phyloP scores from a whole-genome alignment of 2,888 invertebrate genomes.

The Charanyca ferruginea region DNA sequence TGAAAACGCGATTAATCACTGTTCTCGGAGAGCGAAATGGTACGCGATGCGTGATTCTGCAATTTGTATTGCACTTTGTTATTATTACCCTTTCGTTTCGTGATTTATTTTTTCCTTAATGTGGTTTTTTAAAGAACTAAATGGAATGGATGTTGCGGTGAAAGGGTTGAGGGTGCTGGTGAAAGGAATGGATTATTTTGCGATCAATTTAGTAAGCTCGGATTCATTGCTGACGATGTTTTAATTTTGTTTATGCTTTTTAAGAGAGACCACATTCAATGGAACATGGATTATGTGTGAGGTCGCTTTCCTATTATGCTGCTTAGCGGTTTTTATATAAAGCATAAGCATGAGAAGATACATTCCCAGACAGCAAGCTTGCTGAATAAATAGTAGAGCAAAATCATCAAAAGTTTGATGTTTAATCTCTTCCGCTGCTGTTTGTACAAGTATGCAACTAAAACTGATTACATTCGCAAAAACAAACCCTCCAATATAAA shows the following conservation, averaged over 20 bases:
- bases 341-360: neutral
- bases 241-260: constrained; percentile 8
- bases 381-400: constrained; percentile 21
- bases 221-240: constrained; percentile 12
- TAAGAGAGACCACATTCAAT: neutral
- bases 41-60: constrained; percentile 78
- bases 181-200: constrained; percentile 48
- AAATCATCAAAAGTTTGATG: constrained; percentile 43
- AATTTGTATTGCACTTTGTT: constrained; percentile 74
- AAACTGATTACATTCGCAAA: constrained; percentile 34
- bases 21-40: constrained; percentile 77
- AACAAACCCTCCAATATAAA: constrained; percentile 45
- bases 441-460: constrained; percentile 41
- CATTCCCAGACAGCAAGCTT: constrained; percentile 9
- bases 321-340: neutral
- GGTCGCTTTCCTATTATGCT: neutral
- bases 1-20: constrained; percentile 88
- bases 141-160: constrained; percentile 52
- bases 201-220: constrained; percentile 36
- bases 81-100: constrained; percentile 65
- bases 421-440: constrained; percentile 25
- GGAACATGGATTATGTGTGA: too few species aligned
- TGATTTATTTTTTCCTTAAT: constrained; percentile 54
- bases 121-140: constrained; percentile 54
- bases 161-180: constrained; percentile 52